Evolutionary conservation across 2,888 invertebrate genomes (phyloP).

Genomic region (Limnephilus lunatus): DNA sequence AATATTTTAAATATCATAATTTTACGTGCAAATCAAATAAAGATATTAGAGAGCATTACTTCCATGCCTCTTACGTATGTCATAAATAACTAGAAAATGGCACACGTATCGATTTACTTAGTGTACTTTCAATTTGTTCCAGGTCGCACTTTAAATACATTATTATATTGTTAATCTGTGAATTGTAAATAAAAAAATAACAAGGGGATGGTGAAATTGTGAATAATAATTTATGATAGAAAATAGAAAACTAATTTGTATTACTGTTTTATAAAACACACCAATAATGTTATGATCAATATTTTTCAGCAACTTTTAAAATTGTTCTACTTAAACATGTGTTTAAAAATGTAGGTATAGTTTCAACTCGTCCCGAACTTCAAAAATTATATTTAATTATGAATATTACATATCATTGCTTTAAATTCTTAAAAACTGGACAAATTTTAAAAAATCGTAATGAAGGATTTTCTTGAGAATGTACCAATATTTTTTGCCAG

Average conservation of each 20-base stretch:
- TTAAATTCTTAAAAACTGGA: too few species aligned
- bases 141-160: not conserved
- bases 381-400: not conserved
- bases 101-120: not conserved
- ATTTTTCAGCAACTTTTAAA: not conserved
- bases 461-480: not conserved
- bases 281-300: not conserved
- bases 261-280: not conserved
- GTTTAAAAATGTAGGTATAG: not conserved
- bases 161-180: constrained; percentile 5
- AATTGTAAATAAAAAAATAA: constrained; percentile 21
- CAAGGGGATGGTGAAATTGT: constrained; percentile 18
- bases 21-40: not conserved
- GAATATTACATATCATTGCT: not conserved
- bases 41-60: not conserved
- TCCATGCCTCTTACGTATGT: not conserved
- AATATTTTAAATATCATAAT: not conserved
- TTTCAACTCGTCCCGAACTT: not conserved
- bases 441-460: not conserved
- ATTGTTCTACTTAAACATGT: not conserved
- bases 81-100: not conserved
- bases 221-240: not conserved
- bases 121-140: not conserved
- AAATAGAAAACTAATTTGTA: not conserved
- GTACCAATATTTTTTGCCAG: not conserved